These are phyloP conservation scores for Decapterus maruadsi DNA, from an alignment of 2,797 vertebrate species.

Conservation along the genomic window DNA sequence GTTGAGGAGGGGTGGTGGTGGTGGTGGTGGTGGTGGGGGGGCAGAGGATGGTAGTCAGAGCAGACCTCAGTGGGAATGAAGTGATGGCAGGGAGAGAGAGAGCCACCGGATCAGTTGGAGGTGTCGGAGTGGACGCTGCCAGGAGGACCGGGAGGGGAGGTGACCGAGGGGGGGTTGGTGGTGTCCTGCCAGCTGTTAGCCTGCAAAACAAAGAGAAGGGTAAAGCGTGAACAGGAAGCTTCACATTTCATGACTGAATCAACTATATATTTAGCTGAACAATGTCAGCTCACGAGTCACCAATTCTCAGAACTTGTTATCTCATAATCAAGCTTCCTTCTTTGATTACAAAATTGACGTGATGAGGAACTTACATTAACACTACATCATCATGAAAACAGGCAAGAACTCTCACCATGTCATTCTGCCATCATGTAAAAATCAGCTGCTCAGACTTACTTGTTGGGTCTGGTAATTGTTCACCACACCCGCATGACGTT, in stretches of 20 bases:
- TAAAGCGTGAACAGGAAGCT: constrained; percentile 24
- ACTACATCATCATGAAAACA: neutral
- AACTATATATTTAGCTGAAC: constrained; percentile 19
- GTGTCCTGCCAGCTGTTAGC: constrained; percentile 91
- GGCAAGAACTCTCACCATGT: too few relatives aligned
- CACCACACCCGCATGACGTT: neutral
- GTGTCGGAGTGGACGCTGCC: constrained; percentile 89
- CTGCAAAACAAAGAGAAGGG: constrained; percentile 69
- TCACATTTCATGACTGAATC: constrained; percentile 13
- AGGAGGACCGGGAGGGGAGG: constrained; percentile 87
- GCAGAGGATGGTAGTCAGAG: constrained; percentile 57
- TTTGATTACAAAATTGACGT: too few relatives aligned
- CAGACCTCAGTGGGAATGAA: constrained; percentile 62
- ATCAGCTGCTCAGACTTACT: neutral
- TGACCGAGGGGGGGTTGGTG: constrained; percentile 85
- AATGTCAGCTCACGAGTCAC: neutral
- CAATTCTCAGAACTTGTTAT: neutral
- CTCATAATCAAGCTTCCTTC: constrained; percentile 1
- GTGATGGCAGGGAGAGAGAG: constrained; percentile 46
- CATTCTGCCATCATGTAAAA: neutral
- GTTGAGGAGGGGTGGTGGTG: too few relatives aligned
- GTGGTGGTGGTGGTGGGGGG: neutral
- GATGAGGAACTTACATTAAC: constrained; percentile 1
- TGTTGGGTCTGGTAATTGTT: neutral
- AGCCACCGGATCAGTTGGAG: constrained; percentile 84